These are phyloP conservation scores for Saccostrea echinata DNA, from an alignment of 1,140 invertebrate genomes.

Conservation along the genomic window DNA sequence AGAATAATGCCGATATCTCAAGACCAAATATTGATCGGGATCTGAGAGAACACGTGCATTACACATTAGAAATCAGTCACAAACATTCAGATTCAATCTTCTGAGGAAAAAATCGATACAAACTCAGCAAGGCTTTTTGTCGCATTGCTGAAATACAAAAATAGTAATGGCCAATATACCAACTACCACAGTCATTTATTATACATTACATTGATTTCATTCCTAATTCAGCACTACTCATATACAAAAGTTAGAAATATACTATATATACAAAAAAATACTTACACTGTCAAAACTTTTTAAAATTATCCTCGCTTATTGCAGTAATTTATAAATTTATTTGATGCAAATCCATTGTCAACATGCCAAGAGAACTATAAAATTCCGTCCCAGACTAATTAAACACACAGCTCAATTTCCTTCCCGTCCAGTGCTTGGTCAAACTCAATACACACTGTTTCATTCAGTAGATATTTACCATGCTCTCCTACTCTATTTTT, in stretches of 20 bases:
- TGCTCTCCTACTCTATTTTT: conserved; percentile 19
- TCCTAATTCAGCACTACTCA: too few relatives aligned
- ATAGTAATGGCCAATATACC: not conserved
- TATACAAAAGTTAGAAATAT: too few relatives aligned
- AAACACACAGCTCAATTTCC: not conserved
- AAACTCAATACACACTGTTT: conserved; percentile 24
- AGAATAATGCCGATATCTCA: not conserved
- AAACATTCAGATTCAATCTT: conserved; percentile 24
- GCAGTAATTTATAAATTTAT: not conserved
- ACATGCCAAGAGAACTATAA: not conserved
- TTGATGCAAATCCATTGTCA: not conserved
- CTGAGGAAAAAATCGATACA: conserved; percentile 7
- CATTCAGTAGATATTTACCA: conserved; percentile 32
- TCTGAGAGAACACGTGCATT: conserved; percentile 15
- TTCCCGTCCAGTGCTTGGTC: not conserved
- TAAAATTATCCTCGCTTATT: not conserved
- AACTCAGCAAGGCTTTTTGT: conserved; percentile 9
- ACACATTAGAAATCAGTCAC: conserved; percentile 28
- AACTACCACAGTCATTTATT: too few relatives aligned
- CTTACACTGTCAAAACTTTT: not conserved
- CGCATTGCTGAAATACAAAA: conserved; percentile 4
- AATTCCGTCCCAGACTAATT: not conserved
- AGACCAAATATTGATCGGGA: conserved; percentile 17
- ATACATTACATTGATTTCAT: too few relatives aligned
- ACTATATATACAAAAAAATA: not conserved